phyloP scores from a whole-genome alignment of 2,888 invertebrate species.

The Diploptera punctata region DNA sequence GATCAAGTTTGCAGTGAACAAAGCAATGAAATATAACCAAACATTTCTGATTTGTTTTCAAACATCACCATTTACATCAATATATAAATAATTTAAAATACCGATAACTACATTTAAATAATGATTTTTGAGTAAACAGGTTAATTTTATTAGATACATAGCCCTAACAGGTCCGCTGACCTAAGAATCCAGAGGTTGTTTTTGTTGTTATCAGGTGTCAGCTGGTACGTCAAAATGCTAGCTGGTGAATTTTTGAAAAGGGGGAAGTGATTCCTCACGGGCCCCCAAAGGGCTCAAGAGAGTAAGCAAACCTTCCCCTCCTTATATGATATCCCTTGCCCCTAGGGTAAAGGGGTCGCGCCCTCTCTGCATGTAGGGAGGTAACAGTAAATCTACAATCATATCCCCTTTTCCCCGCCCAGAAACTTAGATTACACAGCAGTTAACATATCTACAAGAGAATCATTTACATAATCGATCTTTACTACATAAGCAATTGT shows the following conservation, averaged over 20 bases:
- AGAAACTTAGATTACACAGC: neutral
- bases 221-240: neutral
- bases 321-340: constrained; percentile 31
- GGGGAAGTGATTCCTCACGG: constrained; percentile 13
- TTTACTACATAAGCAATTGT: neutral
- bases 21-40: too few relatives aligned
- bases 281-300: neutral
- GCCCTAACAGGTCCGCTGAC: too few relatives aligned
- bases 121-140: too few relatives aligned
- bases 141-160: too few relatives aligned
- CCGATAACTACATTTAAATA: too few relatives aligned
- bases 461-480: neutral
- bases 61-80: too few relatives aligned
- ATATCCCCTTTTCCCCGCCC: neutral
- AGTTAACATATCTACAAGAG: neutral
- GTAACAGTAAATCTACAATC: constrained; percentile 16
- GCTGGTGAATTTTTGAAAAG: constrained; percentile 9
- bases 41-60: too few relatives aligned
- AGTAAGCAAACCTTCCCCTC: constrained; percentile 21
- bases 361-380: constrained; percentile 7
- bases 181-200: too few relatives aligned
- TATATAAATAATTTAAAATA: too few relatives aligned
- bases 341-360: constrained; percentile 16
- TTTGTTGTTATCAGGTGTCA: too few relatives aligned
- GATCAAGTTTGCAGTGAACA: too few relatives aligned